Evolutionary conservation across 2,797 vertebrate genomes (phyloP).

Genomic region (Sandelia bainsii): DNA sequence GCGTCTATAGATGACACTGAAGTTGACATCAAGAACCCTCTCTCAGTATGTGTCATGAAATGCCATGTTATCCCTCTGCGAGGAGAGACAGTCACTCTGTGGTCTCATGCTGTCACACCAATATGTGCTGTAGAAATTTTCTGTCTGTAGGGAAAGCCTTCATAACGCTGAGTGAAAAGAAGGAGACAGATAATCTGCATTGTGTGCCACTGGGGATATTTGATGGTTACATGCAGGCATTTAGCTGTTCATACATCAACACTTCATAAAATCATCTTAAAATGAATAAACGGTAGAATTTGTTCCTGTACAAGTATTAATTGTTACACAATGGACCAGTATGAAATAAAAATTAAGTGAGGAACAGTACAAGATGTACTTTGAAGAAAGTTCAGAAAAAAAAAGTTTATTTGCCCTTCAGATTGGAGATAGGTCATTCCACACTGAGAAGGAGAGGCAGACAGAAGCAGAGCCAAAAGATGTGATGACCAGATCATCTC

Average conservation of each 20-base stretch:
- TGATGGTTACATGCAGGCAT: constrained; percentile 34
- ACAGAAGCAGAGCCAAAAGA: not conserved
- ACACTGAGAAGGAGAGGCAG: not conserved
- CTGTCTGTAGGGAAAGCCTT: constrained; percentile 50
- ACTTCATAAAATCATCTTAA: not conserved
- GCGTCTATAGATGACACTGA: constrained; percentile 40
- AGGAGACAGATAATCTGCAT: constrained; percentile 10
- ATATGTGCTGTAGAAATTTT: constrained; percentile 28
- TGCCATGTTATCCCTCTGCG: constrained; percentile 16
- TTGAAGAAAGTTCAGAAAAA: not conserved
- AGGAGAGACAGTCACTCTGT: constrained; percentile 13
- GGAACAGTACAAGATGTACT: not conserved
- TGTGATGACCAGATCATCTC: not conserved
- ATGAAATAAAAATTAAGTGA: not conserved
- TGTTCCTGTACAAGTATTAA: not conserved
- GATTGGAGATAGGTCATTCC: not conserved
- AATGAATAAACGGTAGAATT: not conserved
- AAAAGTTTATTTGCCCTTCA: not conserved
- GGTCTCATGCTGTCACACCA: constrained; percentile 36
- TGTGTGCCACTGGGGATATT: constrained; percentile 18
- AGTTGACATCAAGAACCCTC: constrained; percentile 42
- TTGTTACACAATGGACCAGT: not conserved
- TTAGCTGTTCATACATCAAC: constrained; percentile 8
- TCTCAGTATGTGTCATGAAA: constrained; percentile 46
- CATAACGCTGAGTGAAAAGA: constrained; percentile 29